These are phyloP conservation scores for Drosophila bocki DNA, from an alignment of 1,140 invertebrate genomes.

Conservation along the genomic window DNA sequence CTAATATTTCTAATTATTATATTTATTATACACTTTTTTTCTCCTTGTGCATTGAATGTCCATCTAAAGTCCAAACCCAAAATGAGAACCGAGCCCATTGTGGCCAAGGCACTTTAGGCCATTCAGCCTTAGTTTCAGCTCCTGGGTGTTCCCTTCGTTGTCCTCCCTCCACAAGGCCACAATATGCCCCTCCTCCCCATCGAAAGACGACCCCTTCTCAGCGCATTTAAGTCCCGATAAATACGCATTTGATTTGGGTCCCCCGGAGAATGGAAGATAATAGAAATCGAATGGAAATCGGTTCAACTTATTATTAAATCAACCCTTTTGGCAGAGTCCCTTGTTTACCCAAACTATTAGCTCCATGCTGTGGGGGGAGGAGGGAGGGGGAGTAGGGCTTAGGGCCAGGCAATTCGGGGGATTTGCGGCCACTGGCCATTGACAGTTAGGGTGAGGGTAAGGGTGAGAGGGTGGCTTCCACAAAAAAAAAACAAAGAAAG, in stretches of 20 bases:
- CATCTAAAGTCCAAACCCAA: constrained; percentile 6
- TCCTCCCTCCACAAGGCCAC: not conserved
- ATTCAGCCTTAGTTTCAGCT: constrained; percentile 40
- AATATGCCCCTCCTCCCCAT: not conserved
- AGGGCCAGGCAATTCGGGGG: constrained; percentile 31
- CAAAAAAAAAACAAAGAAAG: constrained; percentile 15
- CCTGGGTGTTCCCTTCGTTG: constrained; percentile 52
- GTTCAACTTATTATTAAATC: constrained; percentile 78
- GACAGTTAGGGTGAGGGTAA: constrained; percentile 27
- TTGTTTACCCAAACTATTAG: constrained; percentile 81
- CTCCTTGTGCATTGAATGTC: constrained; percentile 3
- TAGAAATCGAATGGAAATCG: constrained; percentile 68
- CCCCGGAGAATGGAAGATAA: constrained; percentile 55
- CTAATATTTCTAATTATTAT: not conserved
- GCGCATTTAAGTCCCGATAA: constrained; percentile 73
- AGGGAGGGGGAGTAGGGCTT: constrained; percentile 2
- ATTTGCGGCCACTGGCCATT: constrained; percentile 72
- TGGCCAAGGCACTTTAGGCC: constrained; percentile 76
- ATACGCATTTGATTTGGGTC: constrained; percentile 71
- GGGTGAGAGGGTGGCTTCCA: not conserved
- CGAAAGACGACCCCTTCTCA: constrained; percentile 19
- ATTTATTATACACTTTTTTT: not conserved
- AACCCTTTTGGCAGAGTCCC: constrained; percentile 59
- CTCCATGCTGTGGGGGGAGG: constrained; percentile 9
- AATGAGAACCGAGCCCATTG: constrained; percentile 54